Conservation (phyloP, 2,797 vertebrate species). For the Mergus octosetaceus region DNA sequence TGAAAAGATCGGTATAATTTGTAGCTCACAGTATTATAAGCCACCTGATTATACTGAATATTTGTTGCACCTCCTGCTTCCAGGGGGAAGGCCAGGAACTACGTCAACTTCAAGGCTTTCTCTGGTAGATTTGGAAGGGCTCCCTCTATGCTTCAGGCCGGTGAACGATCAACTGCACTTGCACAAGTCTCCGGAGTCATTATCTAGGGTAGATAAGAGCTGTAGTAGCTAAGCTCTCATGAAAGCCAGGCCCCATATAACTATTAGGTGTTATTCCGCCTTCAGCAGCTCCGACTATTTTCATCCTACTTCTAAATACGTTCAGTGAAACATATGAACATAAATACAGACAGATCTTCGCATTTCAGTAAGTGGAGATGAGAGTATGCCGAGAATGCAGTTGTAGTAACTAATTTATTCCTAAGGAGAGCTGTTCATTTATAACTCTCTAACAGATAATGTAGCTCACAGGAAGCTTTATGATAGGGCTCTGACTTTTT, state of each 20-base stretch:
- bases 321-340: not conserved
- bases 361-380: not conserved
- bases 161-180: not conserved
- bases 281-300: not conserved
- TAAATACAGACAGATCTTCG: not conserved
- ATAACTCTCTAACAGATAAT: not conserved
- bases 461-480: not conserved
- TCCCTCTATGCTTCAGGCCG: constrained; percentile 53
- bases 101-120: not conserved
- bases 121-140: constrained; percentile 14
- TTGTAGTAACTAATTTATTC: not conserved
- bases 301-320: not conserved
- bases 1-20: accelerated
- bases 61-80: not conserved
- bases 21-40: accelerated
- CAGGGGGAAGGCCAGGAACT: constrained; percentile 34
- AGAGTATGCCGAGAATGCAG: not conserved
- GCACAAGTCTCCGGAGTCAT: not conserved
- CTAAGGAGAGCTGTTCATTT: not conserved
- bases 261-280: not conserved
- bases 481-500: not conserved
- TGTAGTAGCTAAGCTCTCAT: not conserved
- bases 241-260: not conserved
- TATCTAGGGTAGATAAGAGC: not conserved
- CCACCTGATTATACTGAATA: not conserved